Conservation (phyloP, 2,113 vertebrate species). For the Sylvietta virens region DNA sequence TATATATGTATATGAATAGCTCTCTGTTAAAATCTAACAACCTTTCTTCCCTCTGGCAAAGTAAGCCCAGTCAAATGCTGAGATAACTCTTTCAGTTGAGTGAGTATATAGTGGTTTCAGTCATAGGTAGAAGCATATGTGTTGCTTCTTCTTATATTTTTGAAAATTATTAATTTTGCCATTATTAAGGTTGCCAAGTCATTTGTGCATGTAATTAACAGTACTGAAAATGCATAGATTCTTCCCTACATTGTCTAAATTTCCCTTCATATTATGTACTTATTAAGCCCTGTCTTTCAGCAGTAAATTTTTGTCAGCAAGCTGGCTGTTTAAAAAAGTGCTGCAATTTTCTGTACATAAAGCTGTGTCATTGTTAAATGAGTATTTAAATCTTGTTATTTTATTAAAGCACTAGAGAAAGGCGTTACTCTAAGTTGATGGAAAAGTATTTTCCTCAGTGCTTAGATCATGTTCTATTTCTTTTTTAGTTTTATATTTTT, state of each 20-base stretch:
- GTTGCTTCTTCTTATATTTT: neutral
- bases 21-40: neutral
- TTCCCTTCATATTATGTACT: neutral
- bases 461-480: neutral
- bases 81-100: neutral
- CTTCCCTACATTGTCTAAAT: neutral
- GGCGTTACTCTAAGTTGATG: neutral
- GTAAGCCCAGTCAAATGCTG: neutral
- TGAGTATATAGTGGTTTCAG: neutral
- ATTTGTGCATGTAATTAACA: neutral
- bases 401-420: neutral
- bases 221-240: neutral
- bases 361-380: neutral
- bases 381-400: neutral
- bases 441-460: neutral
- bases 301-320: neutral
- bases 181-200: neutral
- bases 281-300: neutral
- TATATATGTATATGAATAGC: neutral
- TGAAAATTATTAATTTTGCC: neutral
- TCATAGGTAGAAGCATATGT: neutral
- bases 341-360: neutral
- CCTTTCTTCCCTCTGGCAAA: neutral
- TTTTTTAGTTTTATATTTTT: neutral
- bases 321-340: neutral